Conservation (phyloP, 2,797 vertebrate genomes). For the Anabacerthia variegaticeps region DNA sequence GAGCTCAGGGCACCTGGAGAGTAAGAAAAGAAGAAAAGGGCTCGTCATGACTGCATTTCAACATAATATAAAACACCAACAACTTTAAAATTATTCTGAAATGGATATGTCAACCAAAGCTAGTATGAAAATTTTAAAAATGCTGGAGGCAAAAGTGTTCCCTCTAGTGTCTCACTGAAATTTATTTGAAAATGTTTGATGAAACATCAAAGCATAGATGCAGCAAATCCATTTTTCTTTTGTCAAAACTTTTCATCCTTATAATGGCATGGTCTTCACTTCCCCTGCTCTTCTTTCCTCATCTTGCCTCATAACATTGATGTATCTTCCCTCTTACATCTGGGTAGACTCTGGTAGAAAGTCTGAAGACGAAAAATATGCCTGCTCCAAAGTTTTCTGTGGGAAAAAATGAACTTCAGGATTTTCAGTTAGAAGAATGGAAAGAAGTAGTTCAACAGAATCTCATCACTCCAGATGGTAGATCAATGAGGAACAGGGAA, state of each 20-base stretch:
- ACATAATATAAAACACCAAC: not conserved
- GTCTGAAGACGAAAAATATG: not conserved
- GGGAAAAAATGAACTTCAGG: not conserved
- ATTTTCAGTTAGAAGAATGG: not conserved
- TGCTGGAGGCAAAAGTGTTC: not conserved
- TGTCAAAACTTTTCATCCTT: conserved; percentile 4
- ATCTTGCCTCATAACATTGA: conserved; percentile 24
- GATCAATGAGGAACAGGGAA: not conserved
- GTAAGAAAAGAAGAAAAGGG: not conserved
- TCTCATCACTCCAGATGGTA: not conserved
- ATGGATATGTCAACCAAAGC: not conserved
- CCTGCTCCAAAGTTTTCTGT: not conserved
- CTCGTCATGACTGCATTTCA: not conserved
- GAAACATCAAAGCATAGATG: not conserved
- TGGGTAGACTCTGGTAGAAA: not conserved
- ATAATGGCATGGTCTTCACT: not conserved
- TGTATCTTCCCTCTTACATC: not conserved
- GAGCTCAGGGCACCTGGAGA: not conserved
- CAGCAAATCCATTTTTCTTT: not conserved
- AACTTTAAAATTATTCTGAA: not conserved
- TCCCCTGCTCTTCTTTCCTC: not conserved
- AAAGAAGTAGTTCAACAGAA: not conserved
- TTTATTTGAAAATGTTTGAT: not conserved
- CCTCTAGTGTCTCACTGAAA: not conserved
- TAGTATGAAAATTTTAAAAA: not conserved